Base-by-base conservation (phyloP, 2,888 invertebrate species). In the Artemia sp. region DNA sequence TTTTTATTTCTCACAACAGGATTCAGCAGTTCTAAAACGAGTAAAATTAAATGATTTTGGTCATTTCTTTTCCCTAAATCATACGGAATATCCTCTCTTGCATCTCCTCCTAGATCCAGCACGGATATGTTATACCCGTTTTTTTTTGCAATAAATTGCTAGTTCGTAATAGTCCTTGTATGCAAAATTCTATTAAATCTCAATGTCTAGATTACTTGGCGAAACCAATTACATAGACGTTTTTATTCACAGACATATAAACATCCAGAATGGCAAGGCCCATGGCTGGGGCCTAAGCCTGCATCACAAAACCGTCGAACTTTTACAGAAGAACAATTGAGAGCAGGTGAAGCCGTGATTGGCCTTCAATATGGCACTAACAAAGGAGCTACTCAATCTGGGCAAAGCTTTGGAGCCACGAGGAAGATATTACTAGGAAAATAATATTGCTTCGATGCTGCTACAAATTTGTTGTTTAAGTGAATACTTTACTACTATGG, bases 311-410 rank as follows among this genome's bases (percentile, higher is more conserved):
- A 91, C 80, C 83, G 83, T 70, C 83, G 91, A 8, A 86, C 88
- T 69, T 92, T 89, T 81, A 85, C 86, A 71, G 88, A 90, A 74
- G 87, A 89, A 74, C 88, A 89, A 73, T 81, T 93, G 69, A 82
- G 88, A 52, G 91, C 92, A 51, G 90, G 92, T 0, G 86, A 92
- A 75, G 82, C 85, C n/a, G 85, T 92, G 53, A 92, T 92, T 74
- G 89, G 90, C 19, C 83, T 92, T 6, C 92, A 93, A 79, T 90
- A 90, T 67, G 92, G 93, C 64, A 85, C 85, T 74, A 92, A 92
- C 80, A 87, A 87, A 75, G 85, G 88, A 12, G 91, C 92, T 11
- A 86, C 85, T 52, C 91, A 92, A 77, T 86, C 89, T 2, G 92
- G 92, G 9, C 89, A 89, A 78, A 92, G 80, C 82, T 89, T 91